These are phyloP conservation scores for Microplitis manilae DNA, from an alignment of 2,888 invertebrate genomes.

Conservation along the genomic window DNA sequence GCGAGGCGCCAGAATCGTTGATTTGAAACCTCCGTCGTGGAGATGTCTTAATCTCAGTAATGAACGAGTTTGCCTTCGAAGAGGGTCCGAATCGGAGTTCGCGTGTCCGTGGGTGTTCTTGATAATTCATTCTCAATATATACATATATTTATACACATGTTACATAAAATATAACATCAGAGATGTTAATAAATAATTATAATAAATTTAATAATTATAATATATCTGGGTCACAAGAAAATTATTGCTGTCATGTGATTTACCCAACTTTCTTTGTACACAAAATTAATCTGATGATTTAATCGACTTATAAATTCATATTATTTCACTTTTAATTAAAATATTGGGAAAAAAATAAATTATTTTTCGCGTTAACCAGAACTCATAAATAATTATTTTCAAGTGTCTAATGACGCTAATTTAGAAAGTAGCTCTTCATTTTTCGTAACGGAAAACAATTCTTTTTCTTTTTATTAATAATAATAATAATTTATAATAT, in stretches of 20 bases:
- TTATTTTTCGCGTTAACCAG: slow-evolving; percentile 8
- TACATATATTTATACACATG: slow-evolving; percentile 2
- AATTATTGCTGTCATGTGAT: slow-evolving; percentile 4
- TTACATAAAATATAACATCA: slow-evolving; percentile 3
- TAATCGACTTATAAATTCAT: neutral
- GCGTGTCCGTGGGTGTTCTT: slow-evolving; percentile 26
- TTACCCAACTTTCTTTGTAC: neutral
- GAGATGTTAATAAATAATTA: neutral
- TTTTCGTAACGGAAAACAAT: neutral
- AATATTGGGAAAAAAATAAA: slow-evolving; percentile 6
- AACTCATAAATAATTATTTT: neutral
- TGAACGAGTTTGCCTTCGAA: slow-evolving; percentile 27
- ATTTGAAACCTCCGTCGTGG: slow-evolving; percentile 29
- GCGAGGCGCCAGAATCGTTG: slow-evolving; percentile 32
- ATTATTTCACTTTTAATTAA: neutral
- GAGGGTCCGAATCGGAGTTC: slow-evolving; percentile 8
- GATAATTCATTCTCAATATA: slow-evolving; percentile 31
- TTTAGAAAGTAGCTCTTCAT: slow-evolving; percentile 45
- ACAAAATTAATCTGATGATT: neutral
- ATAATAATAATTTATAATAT: slow-evolving; percentile 2
- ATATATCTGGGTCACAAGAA: slow-evolving; percentile 35
- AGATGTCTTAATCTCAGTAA: slow-evolving; percentile 35
- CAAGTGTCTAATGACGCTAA: slow-evolving; percentile 43
- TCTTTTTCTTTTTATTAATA: neutral
- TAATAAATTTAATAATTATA: slow-evolving; percentile 16